Evolutionary conservation across 2,113 vertebrate species (phyloP), one percentile per base, ranked within the genome.

Genomic region (Gymnogyps californianus): DNA sequence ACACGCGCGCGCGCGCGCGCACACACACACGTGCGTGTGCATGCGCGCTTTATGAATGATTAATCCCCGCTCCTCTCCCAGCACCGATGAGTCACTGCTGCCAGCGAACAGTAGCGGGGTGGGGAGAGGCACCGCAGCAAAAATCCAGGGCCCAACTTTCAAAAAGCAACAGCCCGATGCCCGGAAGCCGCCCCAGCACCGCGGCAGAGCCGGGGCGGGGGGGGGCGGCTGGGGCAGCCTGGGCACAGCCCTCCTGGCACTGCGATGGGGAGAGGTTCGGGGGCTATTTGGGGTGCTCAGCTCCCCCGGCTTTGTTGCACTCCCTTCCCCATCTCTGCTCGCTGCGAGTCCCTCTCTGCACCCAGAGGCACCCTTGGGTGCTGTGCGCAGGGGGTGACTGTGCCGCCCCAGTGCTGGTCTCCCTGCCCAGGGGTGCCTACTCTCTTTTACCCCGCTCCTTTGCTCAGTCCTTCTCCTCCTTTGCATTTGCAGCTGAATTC

Each of bases 271-370:
- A 34, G 40, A 22, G 10, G 7, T 12, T 51, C 0, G 5, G 21
- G 40, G 40, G 29, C 21, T 5, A 6, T 7, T 29, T 17, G 28
- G 64, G 69, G 55, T 55, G 20, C 14, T n/a, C 16, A 0, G 11
- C 15, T 11, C 20, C 16, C 18, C 28, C 1, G 0, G 24, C 7
- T 25, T 52, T 12, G 0, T 9, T 19, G 7, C 15, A 26, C 1
- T 40, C 65, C 44, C 12, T 34, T 55, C 14, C 55, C 55, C 55
- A 7, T 3, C 13, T 5, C 8, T 17, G 34, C 47, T 49, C 2
- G 1, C 38, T 19, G 58, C 8, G 59, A 10, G 38, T 15, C 32
- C 46, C 29, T 38, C 29, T 12, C 13, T 15, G 44, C 40, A 28
- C 0, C n/a, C 70, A 36, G 31, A 13, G 47, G 21, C 34, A 34